Evolutionary conservation across 2,797 vertebrate species (phyloP).

Genomic region (Mormyrus hasselquistii): DNA sequence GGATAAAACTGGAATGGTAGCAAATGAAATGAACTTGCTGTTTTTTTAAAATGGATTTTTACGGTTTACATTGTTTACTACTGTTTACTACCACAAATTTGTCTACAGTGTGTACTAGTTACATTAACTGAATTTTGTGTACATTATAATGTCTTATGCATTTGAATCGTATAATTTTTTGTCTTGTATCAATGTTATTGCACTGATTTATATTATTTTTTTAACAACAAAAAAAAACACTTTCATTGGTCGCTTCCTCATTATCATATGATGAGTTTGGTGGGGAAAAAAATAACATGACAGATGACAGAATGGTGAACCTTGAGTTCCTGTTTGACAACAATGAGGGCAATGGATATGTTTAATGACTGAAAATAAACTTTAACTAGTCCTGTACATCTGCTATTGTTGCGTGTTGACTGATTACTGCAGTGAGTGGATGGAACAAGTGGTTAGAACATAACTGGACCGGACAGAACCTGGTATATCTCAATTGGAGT

Average conservation of each 20-base stretch:
- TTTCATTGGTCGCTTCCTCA: neutral
- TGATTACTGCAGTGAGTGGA: neutral
- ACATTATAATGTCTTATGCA: slow-evolving; percentile 1
- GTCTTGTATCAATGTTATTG: neutral
- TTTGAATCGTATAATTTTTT: neutral
- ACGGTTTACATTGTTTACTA: neutral
- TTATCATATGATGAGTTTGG: slow-evolving; percentile 16
- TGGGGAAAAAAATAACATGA: slow-evolving; percentile 55
- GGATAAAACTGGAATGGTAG: neutral
- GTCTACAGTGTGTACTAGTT: slow-evolving; percentile 7
- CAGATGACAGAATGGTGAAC: slow-evolving; percentile 72
- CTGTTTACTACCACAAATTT: neutral
- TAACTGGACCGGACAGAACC: neutral
- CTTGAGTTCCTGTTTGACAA: slow-evolving; percentile 63
- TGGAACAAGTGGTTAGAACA: neutral
- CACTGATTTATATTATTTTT: neutral
- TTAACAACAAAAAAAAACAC: neutral
- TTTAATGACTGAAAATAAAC: slow-evolving; percentile 52
- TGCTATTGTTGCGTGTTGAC: neutral
- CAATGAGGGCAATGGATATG: slow-evolving; percentile 74
- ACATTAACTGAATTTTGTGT: neutral
- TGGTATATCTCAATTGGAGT: neutral
- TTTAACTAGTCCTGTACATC: slow-evolving; percentile 46
- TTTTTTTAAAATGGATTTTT: neutral
- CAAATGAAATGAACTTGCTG: neutral